Conservation (phyloP, 2,888 invertebrate genomes). For the Phytoseiulus persimilis region DNA sequence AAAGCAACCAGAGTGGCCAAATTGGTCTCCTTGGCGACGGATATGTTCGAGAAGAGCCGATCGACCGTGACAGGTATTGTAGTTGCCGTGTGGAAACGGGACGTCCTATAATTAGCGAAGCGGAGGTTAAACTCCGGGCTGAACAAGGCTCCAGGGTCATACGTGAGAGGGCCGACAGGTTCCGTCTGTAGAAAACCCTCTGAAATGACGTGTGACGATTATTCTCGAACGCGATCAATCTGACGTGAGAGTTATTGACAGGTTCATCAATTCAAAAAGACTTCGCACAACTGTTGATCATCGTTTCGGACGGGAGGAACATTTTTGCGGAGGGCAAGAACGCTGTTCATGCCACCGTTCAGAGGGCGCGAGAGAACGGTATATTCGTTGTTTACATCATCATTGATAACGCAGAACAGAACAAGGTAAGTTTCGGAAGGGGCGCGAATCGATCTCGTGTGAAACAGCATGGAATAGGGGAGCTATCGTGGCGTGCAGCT, state of each 20-base stretch:
- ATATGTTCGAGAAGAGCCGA: conserved; percentile 53
- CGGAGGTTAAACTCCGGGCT: too few relatives aligned
- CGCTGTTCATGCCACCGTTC: conserved; percentile 67
- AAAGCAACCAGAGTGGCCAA: conserved; percentile 62
- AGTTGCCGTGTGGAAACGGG: too few relatives aligned
- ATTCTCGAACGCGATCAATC: conserved; percentile 40
- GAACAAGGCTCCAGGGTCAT: too few relatives aligned
- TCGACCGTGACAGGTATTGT: conserved; percentile 1
- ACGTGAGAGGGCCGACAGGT: too few relatives aligned
- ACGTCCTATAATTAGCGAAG: too few relatives aligned
- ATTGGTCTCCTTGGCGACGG: conserved; percentile 68
- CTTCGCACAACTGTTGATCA: conserved; percentile 73
- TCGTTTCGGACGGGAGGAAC: conserved; percentile 90
- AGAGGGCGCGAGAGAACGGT: conserved; percentile 67
- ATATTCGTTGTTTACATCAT: conserved; percentile 92
- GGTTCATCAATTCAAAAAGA: conserved; percentile 47
- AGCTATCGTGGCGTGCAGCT: too few relatives aligned
- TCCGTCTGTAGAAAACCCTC: too few relatives aligned
- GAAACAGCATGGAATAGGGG: too few relatives aligned
- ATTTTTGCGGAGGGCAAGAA: conserved; percentile 76
- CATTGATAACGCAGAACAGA: conserved; percentile 75
- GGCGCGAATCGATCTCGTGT: not conserved
- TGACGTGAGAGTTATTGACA: conserved; percentile 6
- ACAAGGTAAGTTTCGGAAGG: conserved; percentile 61
- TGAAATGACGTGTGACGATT: too few relatives aligned